phyloP scores from a whole-genome alignment of 2,113 vertebrate genomes.

The Notiomystis cincta region DNA sequence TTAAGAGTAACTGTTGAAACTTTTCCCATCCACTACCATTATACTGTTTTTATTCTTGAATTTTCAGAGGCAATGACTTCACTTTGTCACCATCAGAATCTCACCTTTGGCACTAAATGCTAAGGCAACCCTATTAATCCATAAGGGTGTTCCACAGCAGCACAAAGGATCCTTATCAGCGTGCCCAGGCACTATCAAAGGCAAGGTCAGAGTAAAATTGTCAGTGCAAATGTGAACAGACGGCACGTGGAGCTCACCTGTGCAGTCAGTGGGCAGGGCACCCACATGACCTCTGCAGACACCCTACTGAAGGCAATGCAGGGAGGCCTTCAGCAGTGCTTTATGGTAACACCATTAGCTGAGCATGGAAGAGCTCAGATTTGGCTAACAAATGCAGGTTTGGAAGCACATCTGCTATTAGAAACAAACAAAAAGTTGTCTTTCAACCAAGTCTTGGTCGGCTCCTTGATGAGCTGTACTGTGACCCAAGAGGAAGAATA shows the following conservation, averaged over 20 bases:
- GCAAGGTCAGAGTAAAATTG: background rate
- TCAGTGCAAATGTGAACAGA: background rate
- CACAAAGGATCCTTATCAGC: background rate
- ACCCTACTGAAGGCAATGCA: background rate
- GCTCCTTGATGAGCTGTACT: background rate
- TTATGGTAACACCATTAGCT: background rate
- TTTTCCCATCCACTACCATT: background rate
- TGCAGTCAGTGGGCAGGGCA: background rate
- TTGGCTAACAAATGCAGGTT: background rate
- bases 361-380: background rate
- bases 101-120: background rate
- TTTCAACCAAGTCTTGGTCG: background rate
- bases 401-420: background rate
- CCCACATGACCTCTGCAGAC: background rate
- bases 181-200: background rate
- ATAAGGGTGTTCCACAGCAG: background rate
- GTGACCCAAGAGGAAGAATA: background rate
- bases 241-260: background rate
- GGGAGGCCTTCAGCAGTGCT: background rate
- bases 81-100: background rate
- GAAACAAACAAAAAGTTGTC: background rate
- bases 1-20: background rate
- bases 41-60: background rate
- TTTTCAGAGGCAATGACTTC: background rate
- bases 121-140: background rate